Evolutionary conservation across 2,113 vertebrate species (phyloP), one percentile per base, ranked within the genome.

Genomic region (Misgurnus mizolepis): DNA sequence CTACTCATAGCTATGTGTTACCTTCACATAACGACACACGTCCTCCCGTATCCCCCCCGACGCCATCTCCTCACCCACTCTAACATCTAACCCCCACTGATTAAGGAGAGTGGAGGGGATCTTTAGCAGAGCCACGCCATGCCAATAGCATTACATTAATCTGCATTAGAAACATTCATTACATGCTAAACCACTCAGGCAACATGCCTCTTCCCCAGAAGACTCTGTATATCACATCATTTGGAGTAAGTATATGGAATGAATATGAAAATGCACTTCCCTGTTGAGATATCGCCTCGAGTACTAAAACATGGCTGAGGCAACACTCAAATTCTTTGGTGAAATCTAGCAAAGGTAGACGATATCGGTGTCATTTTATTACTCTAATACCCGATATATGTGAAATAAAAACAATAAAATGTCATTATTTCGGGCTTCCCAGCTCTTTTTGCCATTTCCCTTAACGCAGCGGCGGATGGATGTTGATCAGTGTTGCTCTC

Each of bases 401-500:
- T 64, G 8, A 75, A 75, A 75, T 62, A 14, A 64, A 75, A 75
- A 75, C 7, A 15, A 11, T 17, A 11, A 55, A 72, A 56, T 56
- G 9, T 39, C 18, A 17, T 75, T 58, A 47, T 47, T 47, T 47
- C 7, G 45, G 10, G 1, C 87, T 87, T 82, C 68, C 80, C 91
- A 89, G 89, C 88, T 90, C 47, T 34, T 34, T 88, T 91, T 92
- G 88, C 77, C 87, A 88, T 89, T 92, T 74, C 41, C 92, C 93
- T 86, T 77, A 91, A 91, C 93, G 92, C 94, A 95, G 93, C 94
- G 91, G 93, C 89, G 94, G 92, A 94, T 95, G 94, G 95, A 96
- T 95, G 96, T 95, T 96, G 95, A 97, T 97, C 96, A 95, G 95
- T 96, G 96, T 96, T 96, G 95, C 96, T 97, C 97, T 94, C 95